Evolutionary conservation across 1,140 invertebrate species (phyloP), one percentile per base, ranked within the genome.

Genomic region (Heliconius himera): DNA sequence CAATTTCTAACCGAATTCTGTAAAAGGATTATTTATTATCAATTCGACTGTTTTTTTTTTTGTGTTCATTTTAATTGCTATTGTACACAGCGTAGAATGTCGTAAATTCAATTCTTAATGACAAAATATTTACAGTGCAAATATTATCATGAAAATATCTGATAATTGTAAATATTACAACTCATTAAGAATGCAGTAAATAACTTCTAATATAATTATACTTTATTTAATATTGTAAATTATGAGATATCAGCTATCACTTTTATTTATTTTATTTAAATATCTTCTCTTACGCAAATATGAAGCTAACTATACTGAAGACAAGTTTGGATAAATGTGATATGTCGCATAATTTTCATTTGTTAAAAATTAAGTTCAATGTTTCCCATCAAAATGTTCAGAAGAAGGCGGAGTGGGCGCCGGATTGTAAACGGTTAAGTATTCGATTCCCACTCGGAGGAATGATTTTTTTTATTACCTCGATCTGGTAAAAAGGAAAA

Each of bases 221-320:
- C 60, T 66, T 66, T 66, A 66, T 29, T 66, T 29, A 66, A 66
- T 66, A 66, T 66, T n/a, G n/a, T 66, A 66, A 29, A 66, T 66
- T 66, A 29, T 29, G 26, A 26, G 60, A 66, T 66, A 66, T 66
- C 26, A 66, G 60, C 60, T 66, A 29, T 66, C 60, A 66, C 26
- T 66, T 66, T 26, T 26, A 22, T 66, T 66, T 29, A 29, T 66
- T 66, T 11, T 66, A 11, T 29, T 66, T 29, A 29, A 29, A 26
- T 9, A 22, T 29, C 41, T 66, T 66, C 60, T 16, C 11, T 66
- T 29, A 11, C 29, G 26, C 29, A 66, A 66, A 66, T 26, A 66
- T n/a, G 60, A 66, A 66, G 22, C 22, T 2, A 66, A 56, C 54
- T 16, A 26, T 13, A 29, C 9, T 66, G n/a, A 22, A 22, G 54